These are phyloP conservation scores for Luscinia luscinia DNA, from an alignment of 2,797 vertebrate species.

Conservation along the genomic window DNA sequence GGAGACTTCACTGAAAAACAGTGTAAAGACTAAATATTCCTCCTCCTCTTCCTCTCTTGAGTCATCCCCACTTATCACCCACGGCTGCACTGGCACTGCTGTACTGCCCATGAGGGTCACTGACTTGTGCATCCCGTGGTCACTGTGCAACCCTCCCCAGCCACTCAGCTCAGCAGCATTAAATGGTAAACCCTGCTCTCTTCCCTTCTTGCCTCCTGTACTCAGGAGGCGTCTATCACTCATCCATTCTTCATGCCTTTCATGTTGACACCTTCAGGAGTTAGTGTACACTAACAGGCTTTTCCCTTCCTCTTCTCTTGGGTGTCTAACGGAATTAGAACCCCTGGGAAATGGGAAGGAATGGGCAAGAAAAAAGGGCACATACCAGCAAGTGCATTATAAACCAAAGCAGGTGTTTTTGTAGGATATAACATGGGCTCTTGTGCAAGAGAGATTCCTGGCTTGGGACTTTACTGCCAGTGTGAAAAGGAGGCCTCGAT, in stretches of 20 bases:
- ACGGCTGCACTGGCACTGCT: slow-evolving; percentile 64
- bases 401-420: not conserved
- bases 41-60: not conserved
- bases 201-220: slow-evolving; percentile 70
- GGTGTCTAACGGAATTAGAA: slow-evolving; percentile 73
- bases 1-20: not conserved
- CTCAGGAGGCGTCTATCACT: slow-evolving; percentile 55
- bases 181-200: slow-evolving; percentile 70
- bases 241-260: slow-evolving; percentile 72
- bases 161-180: slow-evolving; percentile 73
- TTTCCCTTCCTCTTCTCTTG: slow-evolving; percentile 68
- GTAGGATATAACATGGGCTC: not conserved
- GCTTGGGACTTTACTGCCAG: not conserved
- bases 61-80: slow-evolving; percentile 57
- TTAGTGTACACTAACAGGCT: slow-evolving; percentile 73
- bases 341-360: slow-evolving; percentile 24
- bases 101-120: slow-evolving; percentile 66
- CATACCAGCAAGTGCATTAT: not conserved
- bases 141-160: slow-evolving; percentile 50
- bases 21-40: not conserved
- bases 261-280: slow-evolving; percentile 71
- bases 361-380: not conserved
- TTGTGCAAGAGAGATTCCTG: not conserved
- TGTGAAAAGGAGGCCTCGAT: not conserved
- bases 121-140: slow-evolving; percentile 64